A percentile compares a stretch with the other conserved stretches of the same genome.
Evolutionary conservation across 2,888 invertebrate genomes (phyloP).

Genomic region (Dryobotodes eremita): DNA sequence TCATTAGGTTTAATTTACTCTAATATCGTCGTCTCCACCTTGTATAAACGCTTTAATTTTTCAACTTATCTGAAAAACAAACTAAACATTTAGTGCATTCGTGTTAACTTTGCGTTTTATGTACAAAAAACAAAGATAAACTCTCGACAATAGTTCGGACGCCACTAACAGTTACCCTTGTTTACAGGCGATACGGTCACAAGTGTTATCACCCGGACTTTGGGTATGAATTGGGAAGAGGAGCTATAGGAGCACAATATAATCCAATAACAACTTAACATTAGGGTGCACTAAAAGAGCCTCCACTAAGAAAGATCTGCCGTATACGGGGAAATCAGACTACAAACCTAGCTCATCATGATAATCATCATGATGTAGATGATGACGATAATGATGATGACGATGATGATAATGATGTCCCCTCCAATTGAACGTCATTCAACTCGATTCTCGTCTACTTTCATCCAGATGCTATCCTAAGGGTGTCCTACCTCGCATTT

Average conservation of each 20-base stretch:
- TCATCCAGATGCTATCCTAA: too few species aligned
- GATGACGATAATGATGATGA: too few species aligned
- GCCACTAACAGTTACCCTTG: constrained; percentile 53
- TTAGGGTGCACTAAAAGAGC: background rate
- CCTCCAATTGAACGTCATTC: too few species aligned
- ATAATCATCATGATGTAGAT: too few species aligned
- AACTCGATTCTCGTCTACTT: too few species aligned
- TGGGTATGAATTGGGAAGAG: constrained; percentile 17
- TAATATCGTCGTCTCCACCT: too few species aligned
- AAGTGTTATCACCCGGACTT: constrained; percentile 54
- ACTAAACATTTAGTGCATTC: constrained; percentile 34
- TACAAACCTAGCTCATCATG: too few species aligned
- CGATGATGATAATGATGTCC: too few species aligned
- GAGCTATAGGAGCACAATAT: constrained; percentile 25
- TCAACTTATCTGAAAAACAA: constrained; percentile 49
- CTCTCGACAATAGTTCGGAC: constrained; percentile 42
- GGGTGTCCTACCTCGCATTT: too few species aligned
- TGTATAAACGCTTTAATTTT: constrained; percentile 30
- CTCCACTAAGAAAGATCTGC: background rate
- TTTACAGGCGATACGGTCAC: constrained; percentile 60
- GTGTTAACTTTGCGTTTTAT: constrained; percentile 50
- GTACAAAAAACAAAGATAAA: constrained; percentile 55
- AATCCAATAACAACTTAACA: background rate
- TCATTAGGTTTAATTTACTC: too few species aligned
- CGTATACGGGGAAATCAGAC: background rate